Percentiles rank a stretch among this genome's conserved stretches.
Conservation (phyloP, 2,113 vertebrate genomes). For the Trachemys scripta region DNA sequence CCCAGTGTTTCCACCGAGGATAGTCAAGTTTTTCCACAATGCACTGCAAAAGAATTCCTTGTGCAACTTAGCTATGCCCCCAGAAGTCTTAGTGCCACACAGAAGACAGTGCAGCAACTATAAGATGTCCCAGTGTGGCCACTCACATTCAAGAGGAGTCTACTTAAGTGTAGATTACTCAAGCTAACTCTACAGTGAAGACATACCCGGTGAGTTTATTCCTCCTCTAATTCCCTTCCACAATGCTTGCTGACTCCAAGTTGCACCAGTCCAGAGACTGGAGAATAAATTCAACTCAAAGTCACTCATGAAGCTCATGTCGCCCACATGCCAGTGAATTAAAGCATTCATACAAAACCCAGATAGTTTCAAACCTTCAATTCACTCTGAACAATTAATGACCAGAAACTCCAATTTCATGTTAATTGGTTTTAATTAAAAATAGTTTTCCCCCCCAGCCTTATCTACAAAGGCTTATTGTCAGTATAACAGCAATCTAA, state of each 20-base stretch:
- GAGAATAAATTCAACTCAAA: slow-evolving; percentile 27
- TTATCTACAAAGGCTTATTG: slow-evolving; percentile 47
- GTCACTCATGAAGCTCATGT: not conserved
- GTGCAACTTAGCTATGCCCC: not conserved
- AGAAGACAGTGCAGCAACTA: not conserved
- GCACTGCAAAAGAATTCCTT: not conserved
- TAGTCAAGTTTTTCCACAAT: not conserved
- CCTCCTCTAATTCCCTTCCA: slow-evolving; percentile 2
- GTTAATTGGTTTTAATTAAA: slow-evolving; percentile 68
- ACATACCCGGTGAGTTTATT: not conserved
- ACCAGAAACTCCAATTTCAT: slow-evolving; percentile 47
- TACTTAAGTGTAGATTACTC: slow-evolving; percentile 3
- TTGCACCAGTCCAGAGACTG: not conserved
- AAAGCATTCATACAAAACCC: slow-evolving; percentile 4
- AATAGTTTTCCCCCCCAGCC: not conserved
- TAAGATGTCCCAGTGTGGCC: not conserved
- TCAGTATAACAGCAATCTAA: not conserved
- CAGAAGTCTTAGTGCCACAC: not conserved
- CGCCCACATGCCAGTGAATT: not conserved
- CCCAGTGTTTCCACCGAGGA: not conserved
- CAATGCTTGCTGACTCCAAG: not conserved
- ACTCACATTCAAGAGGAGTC: slow-evolving; percentile 2
- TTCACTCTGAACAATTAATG: slow-evolving; percentile 36
- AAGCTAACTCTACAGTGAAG: not conserved
- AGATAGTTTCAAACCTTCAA: slow-evolving; percentile 12